Evolutionary conservation across 2,888 invertebrate genomes (phyloP).

Genomic region (Leptopilina drosophilae): DNA sequence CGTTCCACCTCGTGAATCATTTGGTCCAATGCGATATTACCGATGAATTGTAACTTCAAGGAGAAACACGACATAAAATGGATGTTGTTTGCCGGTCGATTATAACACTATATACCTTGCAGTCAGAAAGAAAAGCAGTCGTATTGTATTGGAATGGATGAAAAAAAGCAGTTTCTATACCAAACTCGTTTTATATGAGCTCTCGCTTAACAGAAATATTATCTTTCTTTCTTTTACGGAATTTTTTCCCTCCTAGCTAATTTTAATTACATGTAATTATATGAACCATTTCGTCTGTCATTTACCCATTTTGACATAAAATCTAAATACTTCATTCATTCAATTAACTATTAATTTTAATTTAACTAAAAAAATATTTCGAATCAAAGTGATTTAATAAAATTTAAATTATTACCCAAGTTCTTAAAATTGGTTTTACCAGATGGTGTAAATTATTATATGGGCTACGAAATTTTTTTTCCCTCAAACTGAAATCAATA

Average conservation of each 20-base stretch:
- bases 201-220: background rate
- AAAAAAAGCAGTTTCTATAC: background rate
- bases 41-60: conserved; percentile 26
- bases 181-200: background rate
- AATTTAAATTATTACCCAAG: no score
- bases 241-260: background rate
- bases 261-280: no score
- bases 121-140: background rate
- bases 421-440: no score
- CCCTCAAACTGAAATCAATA: background rate
- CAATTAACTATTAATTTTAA: no score
- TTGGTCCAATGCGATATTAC: conserved; percentile 27
- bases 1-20: conserved; percentile 37
- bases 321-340: no score
- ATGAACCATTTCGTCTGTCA: no score
- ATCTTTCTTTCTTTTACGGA: background rate
- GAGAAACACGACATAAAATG: conserved; percentile 31
- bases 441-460: no score
- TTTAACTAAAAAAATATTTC: no score
- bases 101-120: background rate
- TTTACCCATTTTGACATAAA: no score
- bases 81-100: conserved; percentile 15
- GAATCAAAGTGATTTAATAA: no score
- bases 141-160: background rate
- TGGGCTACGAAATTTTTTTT: background rate